Evolutionary conservation across 2,888 invertebrate species (phyloP).

Genomic region (Phorcus lineatus): DNA sequence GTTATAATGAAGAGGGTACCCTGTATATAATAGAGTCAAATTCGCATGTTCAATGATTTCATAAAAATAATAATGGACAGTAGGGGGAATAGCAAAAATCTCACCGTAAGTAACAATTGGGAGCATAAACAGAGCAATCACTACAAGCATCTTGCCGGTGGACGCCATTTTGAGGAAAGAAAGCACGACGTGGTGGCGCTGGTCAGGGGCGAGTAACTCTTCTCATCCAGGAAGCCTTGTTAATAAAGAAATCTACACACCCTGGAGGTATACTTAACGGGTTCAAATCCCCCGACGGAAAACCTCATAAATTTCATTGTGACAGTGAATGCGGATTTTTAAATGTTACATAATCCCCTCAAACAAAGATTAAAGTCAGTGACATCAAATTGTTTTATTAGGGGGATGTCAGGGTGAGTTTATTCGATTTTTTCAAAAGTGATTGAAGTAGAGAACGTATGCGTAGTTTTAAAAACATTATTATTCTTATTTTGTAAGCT

Average conservation of each 20-base stretch:
- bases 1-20: background rate
- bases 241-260: background rate
- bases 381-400: too few species aligned
- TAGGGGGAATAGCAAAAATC: background rate
- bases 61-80: background rate
- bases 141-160: conserved; percentile 37
- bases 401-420: too few species aligned
- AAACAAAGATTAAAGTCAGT: too few species aligned
- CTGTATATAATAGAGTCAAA: background rate
- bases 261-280: too few species aligned
- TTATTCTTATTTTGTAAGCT: too few species aligned
- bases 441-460: too few species aligned
- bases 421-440: too few species aligned
- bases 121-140: conserved; percentile 36
- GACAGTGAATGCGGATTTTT: too few species aligned
- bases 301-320: too few species aligned
- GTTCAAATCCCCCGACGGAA: too few species aligned
- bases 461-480: too few species aligned
- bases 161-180: conserved; percentile 41
- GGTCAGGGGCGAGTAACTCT: background rate
- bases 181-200: conserved; percentile 13
- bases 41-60: background rate
- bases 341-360: too few species aligned
- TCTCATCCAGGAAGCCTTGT: background rate
- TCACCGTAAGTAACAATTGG: conserved; percentile 37